Percentiles rank a stretch among this genome's conserved stretches.
phyloP scores from a whole-genome alignment of 2,113 vertebrate genomes.

The Hymenochirus boettgeri region DNA sequence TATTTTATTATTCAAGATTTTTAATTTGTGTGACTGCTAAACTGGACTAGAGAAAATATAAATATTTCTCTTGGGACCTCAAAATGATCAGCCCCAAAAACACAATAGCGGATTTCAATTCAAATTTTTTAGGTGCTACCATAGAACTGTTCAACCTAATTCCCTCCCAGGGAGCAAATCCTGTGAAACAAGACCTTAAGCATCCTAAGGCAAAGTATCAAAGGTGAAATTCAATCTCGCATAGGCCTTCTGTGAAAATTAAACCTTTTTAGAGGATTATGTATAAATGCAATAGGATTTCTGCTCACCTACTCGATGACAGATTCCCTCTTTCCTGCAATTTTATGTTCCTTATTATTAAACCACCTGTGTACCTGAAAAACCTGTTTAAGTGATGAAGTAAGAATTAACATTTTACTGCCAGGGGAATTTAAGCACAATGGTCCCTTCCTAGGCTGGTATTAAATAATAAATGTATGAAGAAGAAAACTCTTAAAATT shows the following conservation, averaged over 20 bases:
- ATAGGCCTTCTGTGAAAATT: constrained; percentile 32
- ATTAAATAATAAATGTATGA: no score
- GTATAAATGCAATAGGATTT: constrained; percentile 38
- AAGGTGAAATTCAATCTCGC: constrained; percentile 24
- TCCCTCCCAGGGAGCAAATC: constrained; percentile 34
- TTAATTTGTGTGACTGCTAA: no score
- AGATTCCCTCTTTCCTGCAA: constrained; percentile 37
- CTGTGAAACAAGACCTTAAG: constrained; percentile 33
- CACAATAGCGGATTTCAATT: no score
- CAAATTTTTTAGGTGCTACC: no score
- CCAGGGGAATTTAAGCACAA: background rate
- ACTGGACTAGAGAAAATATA: no score
- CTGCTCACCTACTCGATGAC: constrained; percentile 38
- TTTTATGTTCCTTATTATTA: constrained; percentile 35
- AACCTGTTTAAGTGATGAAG: background rate
- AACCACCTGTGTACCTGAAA: constrained; percentile 33
- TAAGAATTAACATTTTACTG: background rate
- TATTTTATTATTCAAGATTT: no score
- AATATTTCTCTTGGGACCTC: no score
- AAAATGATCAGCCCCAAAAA: no score
- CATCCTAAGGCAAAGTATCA: constrained; percentile 28
- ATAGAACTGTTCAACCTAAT: constrained; percentile 20
- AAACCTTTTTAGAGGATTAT: constrained; percentile 42
- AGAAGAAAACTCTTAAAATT: no score
- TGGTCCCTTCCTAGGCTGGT: no score